Evolutionary conservation across 2,113 vertebrate genomes (phyloP), one percentile per base, ranked within the genome.

Genomic region (Burhinus bistriatus): DNA sequence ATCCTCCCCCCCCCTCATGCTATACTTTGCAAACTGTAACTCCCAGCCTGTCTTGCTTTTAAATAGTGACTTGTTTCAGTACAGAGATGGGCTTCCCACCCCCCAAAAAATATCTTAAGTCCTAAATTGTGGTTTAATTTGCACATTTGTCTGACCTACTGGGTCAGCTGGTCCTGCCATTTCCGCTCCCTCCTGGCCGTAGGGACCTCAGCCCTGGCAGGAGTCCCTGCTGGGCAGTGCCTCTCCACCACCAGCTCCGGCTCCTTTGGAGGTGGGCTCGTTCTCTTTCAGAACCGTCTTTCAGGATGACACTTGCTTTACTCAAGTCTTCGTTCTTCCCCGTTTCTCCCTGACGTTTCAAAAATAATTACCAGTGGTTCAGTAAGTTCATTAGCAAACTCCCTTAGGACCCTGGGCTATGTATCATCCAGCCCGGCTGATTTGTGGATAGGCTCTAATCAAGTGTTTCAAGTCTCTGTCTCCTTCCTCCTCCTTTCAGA

Each of bases 371-470:
- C 92, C 80, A 93, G 75, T 95, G 92, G 88, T 89, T 96, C 96
- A 93, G 94, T 95, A 96, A 96, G 95, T 96, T 96, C 95, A 96
- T 97, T 97, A 96, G 92, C 83, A 93, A 96, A 90, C 71, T 97
- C 97, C 96, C 95, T 89, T n/a, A 89, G 93, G 96, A 94, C 93
- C 70, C 66, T 80, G 89, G 93, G 93, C 93, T 92, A 69, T 92
- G 90, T 70, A 96, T 93, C 95, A 93, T 89, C 92, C 95, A 94
- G 91, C 89, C 95, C 65, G 88, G 93, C 84, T 94, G 93, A 93
- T 96, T 97, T 96, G 95, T 89, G 96, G 87, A 89, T 93, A 71
- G 83, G 81, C 64, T 93, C 92, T 95, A 95, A 97, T 97, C 91
- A 91, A 96, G 88, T 92, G 76, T 88, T 97, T 97, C 96, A 95